These are phyloP conservation scores for Drosophila grimshawi DNA, from an alignment of 1,140 invertebrate genomes.

Conservation along the genomic window DNA sequence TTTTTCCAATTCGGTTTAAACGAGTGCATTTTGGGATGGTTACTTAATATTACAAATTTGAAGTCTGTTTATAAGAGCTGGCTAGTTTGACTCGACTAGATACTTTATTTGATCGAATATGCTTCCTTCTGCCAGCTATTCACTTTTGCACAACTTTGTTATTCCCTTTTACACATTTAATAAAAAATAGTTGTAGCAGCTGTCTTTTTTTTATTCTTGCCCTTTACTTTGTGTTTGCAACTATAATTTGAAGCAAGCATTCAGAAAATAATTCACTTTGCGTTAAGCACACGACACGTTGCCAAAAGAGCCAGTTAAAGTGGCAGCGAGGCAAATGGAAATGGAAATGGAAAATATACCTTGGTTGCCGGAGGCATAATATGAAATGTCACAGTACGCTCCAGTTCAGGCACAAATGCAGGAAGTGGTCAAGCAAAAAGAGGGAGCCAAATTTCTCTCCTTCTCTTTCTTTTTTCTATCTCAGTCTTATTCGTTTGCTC, in stretches of 20 bases:
- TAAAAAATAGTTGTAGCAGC: too few species aligned
- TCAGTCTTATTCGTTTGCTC: conserved; percentile 18
- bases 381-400: conserved; percentile 79
- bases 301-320: conserved; percentile 23
- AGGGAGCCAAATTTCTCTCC: neutral
- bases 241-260: conserved; percentile 1
- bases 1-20: too few species aligned
- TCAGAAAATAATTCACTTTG: conserved; percentile 49
- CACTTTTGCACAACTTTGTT: too few species aligned
- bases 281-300: conserved; percentile 64
- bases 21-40: too few species aligned
- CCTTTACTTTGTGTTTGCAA: neutral
- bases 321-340: conserved; percentile 10
- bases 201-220: neutral
- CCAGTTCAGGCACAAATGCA: conserved; percentile 72
- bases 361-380: conserved; percentile 47
- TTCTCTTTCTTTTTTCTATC: neutral
- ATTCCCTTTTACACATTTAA: too few species aligned
- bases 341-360: conserved; percentile 21
- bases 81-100: too few species aligned
- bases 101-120: too few species aligned
- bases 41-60: too few species aligned
- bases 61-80: too few species aligned
- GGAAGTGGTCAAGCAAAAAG: conserved; percentile 67
- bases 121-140: too few species aligned